phyloP scores from a whole-genome alignment of 2,113 vertebrate species.

The Corythornis vintsioides region DNA sequence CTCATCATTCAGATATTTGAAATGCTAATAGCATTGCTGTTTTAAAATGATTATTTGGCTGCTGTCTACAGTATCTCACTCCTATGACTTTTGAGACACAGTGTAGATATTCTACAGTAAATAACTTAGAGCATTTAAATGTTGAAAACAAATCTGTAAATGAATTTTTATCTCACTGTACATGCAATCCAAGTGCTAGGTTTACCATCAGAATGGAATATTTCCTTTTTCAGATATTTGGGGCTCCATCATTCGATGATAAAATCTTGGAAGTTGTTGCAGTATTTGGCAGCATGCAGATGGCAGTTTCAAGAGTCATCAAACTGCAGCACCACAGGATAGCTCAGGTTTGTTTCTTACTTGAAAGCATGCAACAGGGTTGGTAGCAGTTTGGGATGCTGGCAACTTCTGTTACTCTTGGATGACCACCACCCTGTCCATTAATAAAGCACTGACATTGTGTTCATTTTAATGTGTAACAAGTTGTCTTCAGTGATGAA shows the following conservation, averaged over 20 bases:
- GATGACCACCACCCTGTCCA: background rate
- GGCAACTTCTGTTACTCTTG: background rate
- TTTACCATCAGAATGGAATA: background rate
- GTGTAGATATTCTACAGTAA: background rate
- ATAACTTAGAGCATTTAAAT: background rate
- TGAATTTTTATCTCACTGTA: background rate
- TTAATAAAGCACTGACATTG: background rate
- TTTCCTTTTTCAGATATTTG: slow-evolving; percentile 87
- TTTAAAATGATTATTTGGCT: background rate
- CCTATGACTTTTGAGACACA: background rate
- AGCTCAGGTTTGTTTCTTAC: slow-evolving; percentile 84
- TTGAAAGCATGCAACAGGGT: background rate
- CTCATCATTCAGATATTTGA: background rate
- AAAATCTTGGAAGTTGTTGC: slow-evolving; percentile 97
- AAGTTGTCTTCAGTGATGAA: background rate
- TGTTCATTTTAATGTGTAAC: background rate
- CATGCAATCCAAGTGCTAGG: background rate
- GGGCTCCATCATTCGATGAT: slow-evolving; percentile 95
- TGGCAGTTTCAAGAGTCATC: slow-evolving; percentile 97
- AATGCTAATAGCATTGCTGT: background rate
- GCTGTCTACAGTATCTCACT: background rate
- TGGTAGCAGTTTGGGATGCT: background rate
- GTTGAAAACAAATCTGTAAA: background rate
- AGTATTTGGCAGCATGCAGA: slow-evolving; percentile 98
- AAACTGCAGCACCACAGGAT: slow-evolving; percentile 97